Evolutionary conservation across 2,888 invertebrate species (phyloP).

Genomic region (Diaprepes abbreviatus): DNA sequence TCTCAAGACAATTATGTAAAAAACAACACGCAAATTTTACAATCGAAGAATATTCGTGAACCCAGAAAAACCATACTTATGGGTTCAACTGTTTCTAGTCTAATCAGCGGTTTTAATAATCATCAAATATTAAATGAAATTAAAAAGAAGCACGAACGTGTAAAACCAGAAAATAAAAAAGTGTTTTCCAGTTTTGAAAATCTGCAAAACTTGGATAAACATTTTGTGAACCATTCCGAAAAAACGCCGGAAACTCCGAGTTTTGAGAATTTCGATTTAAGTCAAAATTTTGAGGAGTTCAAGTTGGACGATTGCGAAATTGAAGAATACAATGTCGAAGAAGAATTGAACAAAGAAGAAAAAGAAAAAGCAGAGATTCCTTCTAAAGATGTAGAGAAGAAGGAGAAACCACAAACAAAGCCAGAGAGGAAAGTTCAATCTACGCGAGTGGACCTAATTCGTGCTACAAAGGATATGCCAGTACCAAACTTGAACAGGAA

Average conservation of each 20-base stretch:
- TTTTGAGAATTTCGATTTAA: slow-evolving; percentile 76
- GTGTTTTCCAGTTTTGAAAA: slow-evolving; percentile 66
- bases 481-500: slow-evolving; percentile 58
- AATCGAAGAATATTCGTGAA: slow-evolving; percentile 66
- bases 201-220: slow-evolving; percentile 64
- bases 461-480: slow-evolving; percentile 57
- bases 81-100: slow-evolving; percentile 74
- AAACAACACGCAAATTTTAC: slow-evolving; percentile 65
- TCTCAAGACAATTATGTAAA: slow-evolving; percentile 67
- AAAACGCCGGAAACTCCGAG: slow-evolving; percentile 50
- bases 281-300: slow-evolving; percentile 85
- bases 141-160: slow-evolving; percentile 63
- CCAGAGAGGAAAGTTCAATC: slow-evolving; percentile 37
- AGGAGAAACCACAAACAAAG: slow-evolving; percentile 22
- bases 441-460: slow-evolving; percentile 59
- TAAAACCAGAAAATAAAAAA: slow-evolving; percentile 46
- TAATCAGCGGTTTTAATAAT: slow-evolving; percentile 67
- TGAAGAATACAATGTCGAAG: slow-evolving; percentile 63
- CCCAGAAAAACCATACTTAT: slow-evolving; percentile 73
- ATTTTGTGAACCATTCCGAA: slow-evolving; percentile 35
- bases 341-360: slow-evolving; percentile 51
- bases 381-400: background rate
- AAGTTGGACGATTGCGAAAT: slow-evolving; percentile 82
- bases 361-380: slow-evolving; percentile 2
- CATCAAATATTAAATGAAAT: slow-evolving; percentile 72